phyloP scores from a whole-genome alignment of 2,113 vertebrate species.

The Periophthalmus modestus region DNA sequence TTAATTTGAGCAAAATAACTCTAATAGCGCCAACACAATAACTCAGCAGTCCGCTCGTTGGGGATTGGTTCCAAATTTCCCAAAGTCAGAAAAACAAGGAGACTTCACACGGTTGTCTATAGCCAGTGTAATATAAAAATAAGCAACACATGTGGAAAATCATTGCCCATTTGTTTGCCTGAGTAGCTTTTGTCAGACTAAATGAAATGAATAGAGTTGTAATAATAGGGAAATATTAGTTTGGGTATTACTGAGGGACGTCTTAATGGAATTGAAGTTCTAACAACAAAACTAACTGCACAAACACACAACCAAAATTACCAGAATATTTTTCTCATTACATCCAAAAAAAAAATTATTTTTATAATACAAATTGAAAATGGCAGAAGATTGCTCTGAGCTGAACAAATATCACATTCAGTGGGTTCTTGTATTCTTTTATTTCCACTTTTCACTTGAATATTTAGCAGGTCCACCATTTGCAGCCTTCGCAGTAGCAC shows the following conservation, averaged over 20 bases:
- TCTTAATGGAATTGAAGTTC: constrained; percentile 14
- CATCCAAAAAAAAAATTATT: neutral
- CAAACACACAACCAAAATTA: constrained; percentile 13
- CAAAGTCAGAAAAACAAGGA: constrained; percentile 18
- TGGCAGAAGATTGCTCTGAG: neutral
- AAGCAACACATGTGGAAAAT: constrained; percentile 31
- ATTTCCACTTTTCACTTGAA: neutral
- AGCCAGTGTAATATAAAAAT: constrained; percentile 32
- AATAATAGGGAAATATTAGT: constrained; percentile 22
- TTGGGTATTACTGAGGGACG: constrained; percentile 9
- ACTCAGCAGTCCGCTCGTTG: constrained; percentile 17
- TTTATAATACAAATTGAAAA: neutral
- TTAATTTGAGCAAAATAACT: constrained; percentile 34
- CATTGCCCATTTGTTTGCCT: constrained; percentile 9
- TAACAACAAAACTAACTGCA: constrained; percentile 4
- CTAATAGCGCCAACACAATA: constrained; percentile 15
- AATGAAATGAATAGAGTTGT: constrained; percentile 20
- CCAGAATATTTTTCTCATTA: neutral
- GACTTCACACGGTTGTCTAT: neutral
- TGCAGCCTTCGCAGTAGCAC: neutral
- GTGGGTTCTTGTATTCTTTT: neutral
- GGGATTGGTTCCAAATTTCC: constrained; percentile 33
- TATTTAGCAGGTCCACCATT: neutral
- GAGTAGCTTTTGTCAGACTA: constrained; percentile 12
- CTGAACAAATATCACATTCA: no score